Base-by-base conservation (phyloP, 2,888 invertebrate species). In the Caenorhabditis panamensis region DNA sequence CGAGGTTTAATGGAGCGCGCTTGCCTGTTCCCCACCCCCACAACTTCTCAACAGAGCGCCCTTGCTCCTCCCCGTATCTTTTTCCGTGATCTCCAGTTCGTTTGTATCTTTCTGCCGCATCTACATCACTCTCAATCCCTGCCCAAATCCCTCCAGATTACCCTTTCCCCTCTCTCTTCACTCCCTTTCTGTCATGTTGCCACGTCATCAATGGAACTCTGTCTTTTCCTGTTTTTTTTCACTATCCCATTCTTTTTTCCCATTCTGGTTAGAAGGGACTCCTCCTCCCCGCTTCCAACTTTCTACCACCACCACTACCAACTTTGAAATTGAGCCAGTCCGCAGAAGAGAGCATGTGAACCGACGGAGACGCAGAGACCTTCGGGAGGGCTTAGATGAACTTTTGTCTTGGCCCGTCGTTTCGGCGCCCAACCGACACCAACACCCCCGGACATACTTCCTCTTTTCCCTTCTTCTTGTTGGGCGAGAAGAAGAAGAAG, bases 381-480 rank as follows among this genome's bases (percentile, higher is more conserved):
- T n/a, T 6, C n/a, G 1, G n/a, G 37, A 20, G 41, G 61, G 66
- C 58, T 66, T 64, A 73, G 66, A 66, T 64, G 75, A 62, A 67
- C 66, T 67, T 66, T 67, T 61, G 67, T 61, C 66, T 53, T 36
- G 31, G 31, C 31, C 31, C 31, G n/a, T n/a, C 53, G 20, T 28
- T 36, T 56, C 56, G 36, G 8, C 8, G 26, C 3, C 16, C n/a
- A n/a, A n/a, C n/a, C n/a, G n/a, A n/a, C n/a, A n/a, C 24, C 36
- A 8, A 56, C 28, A 56, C 56, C 24, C 13, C 24, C 20, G 13
- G n/a, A n/a, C 44, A 49, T 22, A 13, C 56, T 31, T 31, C 13
- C 20, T 67, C 47, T 31, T 36, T 31, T 36, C 26, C 47, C 54
- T 41, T n/a, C 41, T 71, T 62, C 62, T 37, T 47, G 20, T 31